Conservation (phyloP, 2,113 vertebrate species). For the Hepsetus odoe region DNA sequence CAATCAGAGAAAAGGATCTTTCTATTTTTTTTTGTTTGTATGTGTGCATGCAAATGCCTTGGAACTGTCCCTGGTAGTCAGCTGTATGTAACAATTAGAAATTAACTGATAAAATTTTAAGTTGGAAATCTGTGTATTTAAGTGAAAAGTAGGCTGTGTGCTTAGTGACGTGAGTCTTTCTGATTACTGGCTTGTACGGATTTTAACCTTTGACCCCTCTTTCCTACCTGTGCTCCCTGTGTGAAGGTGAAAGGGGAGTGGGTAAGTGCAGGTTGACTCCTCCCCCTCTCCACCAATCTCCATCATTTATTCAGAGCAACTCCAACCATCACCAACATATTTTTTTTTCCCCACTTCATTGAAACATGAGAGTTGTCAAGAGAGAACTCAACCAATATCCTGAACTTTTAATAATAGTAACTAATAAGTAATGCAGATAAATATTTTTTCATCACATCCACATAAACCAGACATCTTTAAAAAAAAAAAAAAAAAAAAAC, state of each 20-base stretch:
- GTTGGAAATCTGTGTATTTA: not conserved
- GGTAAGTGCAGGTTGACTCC: conserved; percentile 80
- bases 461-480: too few species aligned
- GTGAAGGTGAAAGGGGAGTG: conserved; percentile 95
- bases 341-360: not conserved
- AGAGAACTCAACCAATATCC: too few species aligned
- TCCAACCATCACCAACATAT: not conserved
- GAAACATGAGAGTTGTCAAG: too few species aligned
- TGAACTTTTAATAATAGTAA: too few species aligned
- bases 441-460: too few species aligned
- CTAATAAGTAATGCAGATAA: too few species aligned
- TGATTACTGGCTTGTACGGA: conserved; percentile 1
- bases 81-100: too few species aligned
- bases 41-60: too few species aligned
- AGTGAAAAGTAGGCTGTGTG: not conserved
- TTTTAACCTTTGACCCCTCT: conserved; percentile 74
- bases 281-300: conserved; percentile 58
- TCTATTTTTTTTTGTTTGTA: too few species aligned
- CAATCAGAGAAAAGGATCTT: too few species aligned
- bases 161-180: not conserved
- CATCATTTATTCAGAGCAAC: conserved; percentile 12
- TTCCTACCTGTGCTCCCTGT: conserved; percentile 72
- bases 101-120: too few species aligned
- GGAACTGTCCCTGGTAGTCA: too few species aligned
- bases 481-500: not conserved